Percentiles rank a stretch among this genome's conserved stretches.
These are phyloP conservation scores for Notarius lentiginosus DNA, from an alignment of 2,113 vertebrate genomes.

Conservation along the genomic window DNA sequence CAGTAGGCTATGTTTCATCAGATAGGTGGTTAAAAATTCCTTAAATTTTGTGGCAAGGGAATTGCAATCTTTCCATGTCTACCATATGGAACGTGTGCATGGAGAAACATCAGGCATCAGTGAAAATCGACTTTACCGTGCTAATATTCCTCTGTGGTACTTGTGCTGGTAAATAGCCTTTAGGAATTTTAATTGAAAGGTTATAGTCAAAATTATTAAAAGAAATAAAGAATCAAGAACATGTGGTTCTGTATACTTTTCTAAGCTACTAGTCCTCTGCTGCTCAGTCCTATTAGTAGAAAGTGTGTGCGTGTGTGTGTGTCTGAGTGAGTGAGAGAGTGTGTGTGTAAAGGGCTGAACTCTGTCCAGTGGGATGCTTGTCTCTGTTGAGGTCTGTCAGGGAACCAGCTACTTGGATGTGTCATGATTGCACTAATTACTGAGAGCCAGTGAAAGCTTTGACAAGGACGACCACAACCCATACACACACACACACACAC, in stretches of 20 bases:
- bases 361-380: slow-evolving; percentile 54
- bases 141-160: slow-evolving; percentile 1
- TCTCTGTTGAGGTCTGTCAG: slow-evolving; percentile 70
- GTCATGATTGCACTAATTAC: slow-evolving; percentile 77
- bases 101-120: slow-evolving; percentile 1
- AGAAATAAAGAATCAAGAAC: not conserved
- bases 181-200: not conserved
- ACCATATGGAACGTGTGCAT: slow-evolving; percentile 24
- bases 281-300: slow-evolving; percentile 73
- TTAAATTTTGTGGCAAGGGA: slow-evolving; percentile 31
- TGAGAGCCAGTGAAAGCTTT: slow-evolving; percentile 78
- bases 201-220: not conserved
- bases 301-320: slow-evolving; percentile 23
- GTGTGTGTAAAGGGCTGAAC: slow-evolving; percentile 45
- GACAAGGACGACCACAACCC: slow-evolving; percentile 57
- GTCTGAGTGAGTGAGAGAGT: slow-evolving; percentile 35
- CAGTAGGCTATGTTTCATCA: slow-evolving; percentile 10
- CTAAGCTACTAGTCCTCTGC: slow-evolving; percentile 50
- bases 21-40: not conserved
- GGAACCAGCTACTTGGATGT: slow-evolving; percentile 68
- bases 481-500: not conserved
- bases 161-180: not conserved
- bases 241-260: slow-evolving; percentile 36
- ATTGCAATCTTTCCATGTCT: not conserved
- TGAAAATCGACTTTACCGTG: not conserved